Evolutionary conservation across 2,113 vertebrate species (phyloP).

Genomic region (Gnathonemus longibarbis): DNA sequence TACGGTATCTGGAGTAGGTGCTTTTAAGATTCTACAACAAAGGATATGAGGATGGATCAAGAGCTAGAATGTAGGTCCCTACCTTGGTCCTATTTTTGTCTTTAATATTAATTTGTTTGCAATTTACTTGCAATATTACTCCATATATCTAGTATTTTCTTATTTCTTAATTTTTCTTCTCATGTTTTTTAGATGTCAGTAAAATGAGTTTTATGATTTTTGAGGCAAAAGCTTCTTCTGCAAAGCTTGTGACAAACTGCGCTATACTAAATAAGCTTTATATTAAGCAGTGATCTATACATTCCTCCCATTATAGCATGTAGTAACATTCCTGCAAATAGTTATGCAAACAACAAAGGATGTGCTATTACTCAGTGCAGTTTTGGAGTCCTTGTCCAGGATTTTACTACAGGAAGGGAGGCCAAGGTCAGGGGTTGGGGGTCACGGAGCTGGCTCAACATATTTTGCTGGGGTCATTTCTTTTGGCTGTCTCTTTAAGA

Average conservation of each 20-base stretch:
- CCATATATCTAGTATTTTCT: background rate
- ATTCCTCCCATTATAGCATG: background rate
- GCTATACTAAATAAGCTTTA: background rate
- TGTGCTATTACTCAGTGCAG: background rate
- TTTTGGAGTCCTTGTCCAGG: background rate
- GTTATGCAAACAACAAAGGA: background rate
- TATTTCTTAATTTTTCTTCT: background rate
- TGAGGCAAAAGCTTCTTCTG: background rate
- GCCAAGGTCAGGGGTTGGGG: slow-evolving; percentile 25
- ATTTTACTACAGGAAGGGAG: background rate
- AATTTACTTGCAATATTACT: background rate
- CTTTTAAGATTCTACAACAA: background rate
- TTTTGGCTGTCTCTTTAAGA: slow-evolving; percentile 16
- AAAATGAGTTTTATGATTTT: background rate
- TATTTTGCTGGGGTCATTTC: background rate
- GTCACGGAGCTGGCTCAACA: background rate
- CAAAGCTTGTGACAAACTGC: background rate
- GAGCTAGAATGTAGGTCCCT: background rate
- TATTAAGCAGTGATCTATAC: background rate
- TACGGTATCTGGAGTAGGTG: background rate
- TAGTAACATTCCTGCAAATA: background rate
- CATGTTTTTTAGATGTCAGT: background rate
- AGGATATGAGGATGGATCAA: background rate
- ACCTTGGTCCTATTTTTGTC: background rate
- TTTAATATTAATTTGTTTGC: background rate